phyloP scores from a whole-genome alignment of 2,797 vertebrate genomes.

The Notoglanidium macrostoma region DNA sequence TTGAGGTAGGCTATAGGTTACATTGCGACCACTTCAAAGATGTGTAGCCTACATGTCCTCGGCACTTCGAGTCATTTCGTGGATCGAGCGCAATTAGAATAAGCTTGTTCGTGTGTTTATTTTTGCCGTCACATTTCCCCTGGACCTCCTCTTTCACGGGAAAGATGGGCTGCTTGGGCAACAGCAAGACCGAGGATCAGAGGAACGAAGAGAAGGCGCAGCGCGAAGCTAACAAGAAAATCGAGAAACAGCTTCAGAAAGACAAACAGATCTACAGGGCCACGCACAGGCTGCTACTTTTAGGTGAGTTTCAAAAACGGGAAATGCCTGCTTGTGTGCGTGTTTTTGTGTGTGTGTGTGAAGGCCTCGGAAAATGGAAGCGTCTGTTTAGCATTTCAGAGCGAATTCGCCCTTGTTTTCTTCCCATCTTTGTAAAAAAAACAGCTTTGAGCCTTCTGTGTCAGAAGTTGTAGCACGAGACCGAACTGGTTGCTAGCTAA shows the following conservation, averaged over 20 bases:
- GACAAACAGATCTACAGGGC: conserved; percentile 96
- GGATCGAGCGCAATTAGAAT: conserved; percentile 68
- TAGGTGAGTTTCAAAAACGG: conserved; percentile 76
- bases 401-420: conserved; percentile 1
- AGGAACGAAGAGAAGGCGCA: conserved; percentile 95
- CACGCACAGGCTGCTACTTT: conserved; percentile 91
- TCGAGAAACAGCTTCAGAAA: conserved; percentile 95
- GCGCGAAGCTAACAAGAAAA: conserved; percentile 95
- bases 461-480: not conserved
- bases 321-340: conserved; percentile 5
- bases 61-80: conserved; percentile 62
- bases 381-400: not conserved
- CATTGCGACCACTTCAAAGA: conserved; percentile 26
- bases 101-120: conserved; percentile 54
- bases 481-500: not conserved
- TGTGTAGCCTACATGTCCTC: conserved; percentile 63
- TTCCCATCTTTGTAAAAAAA: no score
- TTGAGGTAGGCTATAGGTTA: conserved; percentile 10
- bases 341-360: not conserved
- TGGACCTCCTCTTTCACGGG: conserved; percentile 71
- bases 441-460: not conserved
- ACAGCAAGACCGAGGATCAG: conserved; percentile 97
- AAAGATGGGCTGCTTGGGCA: conserved; percentile 95
- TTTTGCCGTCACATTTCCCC: conserved; percentile 65
- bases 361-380: conserved; percentile 11